Evolutionary conservation across 2,888 invertebrate species (phyloP).

Genomic region (Sphaerophoria taeniata): DNA sequence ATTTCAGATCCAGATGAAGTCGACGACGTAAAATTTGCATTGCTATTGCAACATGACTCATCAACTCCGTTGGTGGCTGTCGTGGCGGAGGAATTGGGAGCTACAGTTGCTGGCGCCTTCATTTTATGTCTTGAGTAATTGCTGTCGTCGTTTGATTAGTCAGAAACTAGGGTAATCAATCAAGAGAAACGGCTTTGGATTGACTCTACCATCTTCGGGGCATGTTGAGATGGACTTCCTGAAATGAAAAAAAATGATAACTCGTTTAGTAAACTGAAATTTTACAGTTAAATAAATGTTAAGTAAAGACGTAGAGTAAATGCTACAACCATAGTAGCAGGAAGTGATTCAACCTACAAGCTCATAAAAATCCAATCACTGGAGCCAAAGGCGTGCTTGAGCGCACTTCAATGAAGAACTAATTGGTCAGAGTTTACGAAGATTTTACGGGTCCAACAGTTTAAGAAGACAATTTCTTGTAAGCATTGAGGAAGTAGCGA

Average conservation of each 20-base stretch:
- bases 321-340: no score
- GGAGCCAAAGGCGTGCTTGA: no score
- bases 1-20: constrained; percentile 46
- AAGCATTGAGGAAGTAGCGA: no score
- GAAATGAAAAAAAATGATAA: constrained; percentile 36
- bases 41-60: constrained; percentile 63
- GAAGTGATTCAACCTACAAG: no score
- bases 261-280: no score
- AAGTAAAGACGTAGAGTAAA: no score
- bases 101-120: constrained; percentile 28
- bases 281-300: no score
- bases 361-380: no score
- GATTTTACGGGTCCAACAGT: no score
- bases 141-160: constrained; percentile 54
- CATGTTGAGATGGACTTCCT: constrained; percentile 54
- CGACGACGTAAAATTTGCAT: constrained; percentile 48
- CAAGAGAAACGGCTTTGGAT: constrained; percentile 40
- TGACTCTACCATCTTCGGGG: constrained; percentile 22
- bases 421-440: no score
- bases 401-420: no score
- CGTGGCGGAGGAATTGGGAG: not conserved
- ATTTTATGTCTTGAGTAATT: constrained; percentile 42
- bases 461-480: no score
- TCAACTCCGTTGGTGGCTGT: constrained; percentile 31
- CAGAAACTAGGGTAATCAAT: constrained; percentile 38